Base-by-base conservation (phyloP, 2,113 vertebrate genomes). In the Perognathus longimembris region DNA sequence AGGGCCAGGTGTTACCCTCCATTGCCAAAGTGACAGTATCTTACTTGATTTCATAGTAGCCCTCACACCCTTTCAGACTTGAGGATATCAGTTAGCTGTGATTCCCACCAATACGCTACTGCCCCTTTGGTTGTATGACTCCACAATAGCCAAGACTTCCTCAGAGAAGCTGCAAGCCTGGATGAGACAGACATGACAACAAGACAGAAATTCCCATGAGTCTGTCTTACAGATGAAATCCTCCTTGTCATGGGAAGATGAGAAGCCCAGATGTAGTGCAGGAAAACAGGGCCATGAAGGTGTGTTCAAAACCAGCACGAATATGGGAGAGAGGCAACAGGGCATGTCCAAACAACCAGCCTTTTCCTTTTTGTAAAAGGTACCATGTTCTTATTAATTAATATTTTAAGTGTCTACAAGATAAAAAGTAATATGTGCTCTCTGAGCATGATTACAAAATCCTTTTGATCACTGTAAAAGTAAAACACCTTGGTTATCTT, bases 361-460 rank as follows among this genome's bases (percentile, higher is more conserved):
- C 75, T 87, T 77, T 94, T 80, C 89, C 89, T 95, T 76, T 93
- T 88, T 86, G 93, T 78, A 93, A 92, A 91, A 94, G 89, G 87
- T 67, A 69, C 32, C 0, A 3, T 83, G 83, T 66, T 86, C 91
- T 93, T 82, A 95, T 94, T 97, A 96, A 97, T 96, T 95, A 96
- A 95, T 94, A 95, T 95, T 95, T 95, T 94, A 96, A 94, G 81
- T 34, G 42, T 94, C 94, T 96, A 17, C 8, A 73, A 97, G 95
- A 97, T 95, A 91, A 97, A 94, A 97, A 96, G 97, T 94, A 87
- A 66, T 91, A 76, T 1, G 2, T 71, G 42, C n/a, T 69, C 38
- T 88, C 86, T 78, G 88, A n/a, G 69, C 30, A 81, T 92, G 96
- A 95, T 95, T 96, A 85, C 95, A 94, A 95, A 94, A 95, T 85